Evolutionary conservation across 2,797 vertebrate genomes (phyloP).

Genomic region (Ataeniobius toweri): DNA sequence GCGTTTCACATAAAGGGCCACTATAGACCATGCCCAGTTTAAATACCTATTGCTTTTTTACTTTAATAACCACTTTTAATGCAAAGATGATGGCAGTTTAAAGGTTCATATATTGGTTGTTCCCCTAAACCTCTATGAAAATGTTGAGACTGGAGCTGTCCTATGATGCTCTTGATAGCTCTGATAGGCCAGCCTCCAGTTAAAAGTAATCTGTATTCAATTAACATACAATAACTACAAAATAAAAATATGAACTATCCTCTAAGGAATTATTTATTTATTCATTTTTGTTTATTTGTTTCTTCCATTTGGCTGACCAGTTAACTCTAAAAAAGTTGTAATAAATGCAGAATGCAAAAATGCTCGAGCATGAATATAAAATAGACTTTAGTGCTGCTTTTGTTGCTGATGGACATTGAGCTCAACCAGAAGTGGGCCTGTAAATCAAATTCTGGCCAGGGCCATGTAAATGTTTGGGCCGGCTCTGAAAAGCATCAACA

Average conservation of each 20-base stretch:
- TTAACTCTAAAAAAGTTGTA: neutral
- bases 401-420: neutral
- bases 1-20: neutral
- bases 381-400: neutral
- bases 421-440: neutral
- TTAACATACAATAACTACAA: too few species aligned
- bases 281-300: neutral
- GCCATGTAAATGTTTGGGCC: neutral
- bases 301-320: neutral
- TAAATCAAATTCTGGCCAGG: neutral
- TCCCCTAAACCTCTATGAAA: neutral
- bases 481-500: slow-evolving; percentile 35
- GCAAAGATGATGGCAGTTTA: neutral
- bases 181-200: neutral
- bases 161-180: neutral
- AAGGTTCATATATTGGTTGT: neutral
- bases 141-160: neutral
- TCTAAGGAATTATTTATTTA: neutral
- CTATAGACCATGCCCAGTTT: neutral
- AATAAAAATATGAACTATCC: neutral
- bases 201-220: neutral
- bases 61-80: neutral
- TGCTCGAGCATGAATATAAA: neutral
- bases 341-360: neutral
- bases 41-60: neutral